phyloP scores from a whole-genome alignment of 2,888 invertebrate genomes.

The Oligia latruncula region DNA sequence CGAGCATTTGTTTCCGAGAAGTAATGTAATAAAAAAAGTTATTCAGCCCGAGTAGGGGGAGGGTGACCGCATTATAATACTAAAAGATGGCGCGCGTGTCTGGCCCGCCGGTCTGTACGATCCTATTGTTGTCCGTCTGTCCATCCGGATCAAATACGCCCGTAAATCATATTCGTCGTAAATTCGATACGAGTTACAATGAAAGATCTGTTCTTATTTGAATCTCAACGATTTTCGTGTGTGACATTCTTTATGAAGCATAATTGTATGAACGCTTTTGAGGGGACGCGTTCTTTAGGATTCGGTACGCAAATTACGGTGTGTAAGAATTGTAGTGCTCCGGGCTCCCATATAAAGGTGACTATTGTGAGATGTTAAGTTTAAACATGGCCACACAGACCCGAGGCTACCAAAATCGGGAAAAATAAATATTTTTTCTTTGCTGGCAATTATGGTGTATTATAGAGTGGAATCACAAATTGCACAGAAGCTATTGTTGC shows the following conservation, averaged over 20 bases:
- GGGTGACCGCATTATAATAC: constrained; percentile 87
- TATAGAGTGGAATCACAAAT: constrained; percentile 88
- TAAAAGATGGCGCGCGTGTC: constrained; percentile 83
- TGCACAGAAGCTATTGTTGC: constrained; percentile 87
- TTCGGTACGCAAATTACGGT: constrained; percentile 50
- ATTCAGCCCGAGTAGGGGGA: constrained; percentile 74
- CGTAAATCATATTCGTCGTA: constrained; percentile 89
- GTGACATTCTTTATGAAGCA: constrained; percentile 60
- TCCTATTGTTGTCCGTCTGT: constrained; percentile 86
- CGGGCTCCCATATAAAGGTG: constrained; percentile 9
- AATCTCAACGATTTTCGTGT: constrained; percentile 72
- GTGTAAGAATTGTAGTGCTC: constrained; percentile 19
- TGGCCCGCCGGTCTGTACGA: constrained; percentile 80
- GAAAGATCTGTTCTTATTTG: constrained; percentile 87
- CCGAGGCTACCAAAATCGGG: constrained; percentile 72
- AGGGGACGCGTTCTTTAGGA: constrained; percentile 62
- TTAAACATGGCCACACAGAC: constrained; percentile 27
- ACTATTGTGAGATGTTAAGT: constrained; percentile 21
- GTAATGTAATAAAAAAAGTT: constrained; percentile 80
- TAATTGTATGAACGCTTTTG: constrained; percentile 63
- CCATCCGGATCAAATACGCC: constrained; percentile 88
- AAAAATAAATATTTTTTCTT: constrained; percentile 72
- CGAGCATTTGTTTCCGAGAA: constrained; percentile 81
- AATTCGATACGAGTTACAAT: constrained; percentile 88
- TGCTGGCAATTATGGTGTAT: constrained; percentile 80